Conservation (phyloP, 2,888 invertebrate genomes). For the Eutolmus rufibarbis region DNA sequence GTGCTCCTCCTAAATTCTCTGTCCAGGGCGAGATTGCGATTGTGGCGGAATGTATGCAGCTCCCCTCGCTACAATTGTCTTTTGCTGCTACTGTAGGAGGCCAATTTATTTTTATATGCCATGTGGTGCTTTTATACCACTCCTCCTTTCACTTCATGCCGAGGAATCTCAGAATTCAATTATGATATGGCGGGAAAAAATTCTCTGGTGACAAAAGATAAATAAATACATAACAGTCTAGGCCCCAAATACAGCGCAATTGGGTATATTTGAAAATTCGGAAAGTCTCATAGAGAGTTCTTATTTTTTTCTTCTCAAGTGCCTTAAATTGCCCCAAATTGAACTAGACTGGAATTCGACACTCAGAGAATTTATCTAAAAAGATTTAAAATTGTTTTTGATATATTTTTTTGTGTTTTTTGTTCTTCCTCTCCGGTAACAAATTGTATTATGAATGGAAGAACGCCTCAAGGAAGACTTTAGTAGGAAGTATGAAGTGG, state of each 20-base stretch:
- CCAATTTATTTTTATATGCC: not conserved
- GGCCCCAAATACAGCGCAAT: not conserved
- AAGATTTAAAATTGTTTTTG: not conserved
- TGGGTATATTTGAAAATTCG: not conserved
- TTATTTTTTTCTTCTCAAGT: not conserved
- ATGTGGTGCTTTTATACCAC: not conserved
- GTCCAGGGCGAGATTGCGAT: not conserved
- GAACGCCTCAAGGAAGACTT: not conserved
- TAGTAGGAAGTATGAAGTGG: not conserved
- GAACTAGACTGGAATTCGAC: not conserved
- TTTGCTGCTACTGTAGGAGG: not conserved
- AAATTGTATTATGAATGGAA: not conserved
- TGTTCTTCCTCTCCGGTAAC: not conserved
- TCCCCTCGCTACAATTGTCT: not conserved
- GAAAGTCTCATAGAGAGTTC: not conserved
- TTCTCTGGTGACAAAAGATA: not conserved
- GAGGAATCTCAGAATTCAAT: not conserved
- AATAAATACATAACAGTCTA: not conserved
- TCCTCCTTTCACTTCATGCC: not conserved
- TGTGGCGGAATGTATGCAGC: not conserved
- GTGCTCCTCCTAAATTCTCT: not conserved
- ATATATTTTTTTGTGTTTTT: not conserved
- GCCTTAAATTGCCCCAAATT: not conserved
- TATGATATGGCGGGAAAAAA: not conserved
- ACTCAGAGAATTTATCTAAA: not conserved